These are phyloP conservation scores for Siphlonurus alternatus DNA, from an alignment of 2,888 invertebrate species.

Conservation along the genomic window DNA sequence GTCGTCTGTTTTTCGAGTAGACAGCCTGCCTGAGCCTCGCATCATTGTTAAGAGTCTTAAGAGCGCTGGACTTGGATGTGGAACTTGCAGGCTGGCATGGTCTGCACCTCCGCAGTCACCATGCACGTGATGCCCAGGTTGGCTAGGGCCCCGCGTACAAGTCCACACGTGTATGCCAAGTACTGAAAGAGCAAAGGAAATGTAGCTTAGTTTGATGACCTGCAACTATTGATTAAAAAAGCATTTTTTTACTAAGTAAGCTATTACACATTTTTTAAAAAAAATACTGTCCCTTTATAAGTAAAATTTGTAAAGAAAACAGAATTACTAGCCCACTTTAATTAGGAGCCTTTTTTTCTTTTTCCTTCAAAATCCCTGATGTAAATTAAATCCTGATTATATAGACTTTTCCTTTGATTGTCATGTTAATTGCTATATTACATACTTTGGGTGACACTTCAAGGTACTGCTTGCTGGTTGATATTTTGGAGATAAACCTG, in stretches of 20 bases:
- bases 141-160: conserved; percentile 85
- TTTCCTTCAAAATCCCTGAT: too few species aligned
- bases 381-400: too few species aligned
- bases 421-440: too few species aligned
- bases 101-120: conserved; percentile 87
- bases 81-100: conserved; percentile 85
- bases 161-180: conserved; percentile 89
- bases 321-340: background rate
- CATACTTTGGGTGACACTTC: conserved; percentile 73
- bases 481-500: conserved; percentile 73
- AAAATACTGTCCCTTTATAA: conserved; percentile 11
- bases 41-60: conserved; percentile 26
- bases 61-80: conserved; percentile 72
- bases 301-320: background rate
- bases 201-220: too few species aligned
- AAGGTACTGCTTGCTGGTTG: conserved; percentile 77
- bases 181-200: conserved; percentile 40
- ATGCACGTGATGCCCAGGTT: conserved; percentile 87
- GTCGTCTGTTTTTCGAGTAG: background rate
- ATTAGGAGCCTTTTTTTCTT: too few species aligned
- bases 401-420: too few species aligned
- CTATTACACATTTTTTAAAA: conserved; percentile 4
- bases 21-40: too few species aligned
- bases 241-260: background rate
- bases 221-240: too few species aligned